These are phyloP conservation scores for Thamnophis sirtalis DNA, from an alignment of 2,113 vertebrate species.

Conservation along the genomic window DNA sequence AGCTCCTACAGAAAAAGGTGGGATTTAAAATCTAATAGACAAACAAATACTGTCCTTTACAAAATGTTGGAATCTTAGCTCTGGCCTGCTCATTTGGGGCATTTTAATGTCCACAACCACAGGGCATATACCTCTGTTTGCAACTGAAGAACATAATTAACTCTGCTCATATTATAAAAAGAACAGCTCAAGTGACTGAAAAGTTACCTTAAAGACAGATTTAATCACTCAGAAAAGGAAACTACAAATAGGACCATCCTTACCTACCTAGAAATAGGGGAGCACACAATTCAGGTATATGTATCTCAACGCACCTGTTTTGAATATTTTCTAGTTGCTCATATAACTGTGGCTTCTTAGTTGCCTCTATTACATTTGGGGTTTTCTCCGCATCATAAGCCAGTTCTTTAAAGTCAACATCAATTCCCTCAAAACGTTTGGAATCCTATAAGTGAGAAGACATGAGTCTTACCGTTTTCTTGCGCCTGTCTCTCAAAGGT, in stretches of 20 bases:
- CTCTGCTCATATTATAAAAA: not conserved
- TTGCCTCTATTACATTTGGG: conserved; percentile 88
- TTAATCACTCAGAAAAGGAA: not conserved
- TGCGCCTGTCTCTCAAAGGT: not conserved
- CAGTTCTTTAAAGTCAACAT: conserved; percentile 87
- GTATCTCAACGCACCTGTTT: conserved; percentile 72
- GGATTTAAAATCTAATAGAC: not conserved
- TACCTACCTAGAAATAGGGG: not conserved
- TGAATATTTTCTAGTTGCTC: conserved; percentile 88
- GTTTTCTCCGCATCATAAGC: conserved; percentile 75
- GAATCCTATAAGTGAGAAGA: conserved; percentile 76
- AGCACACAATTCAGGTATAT: not conserved
- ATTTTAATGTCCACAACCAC: not conserved
- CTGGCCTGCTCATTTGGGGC: not conserved
- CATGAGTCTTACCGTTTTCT: not conserved
- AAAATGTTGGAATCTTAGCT: not conserved
- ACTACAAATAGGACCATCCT: not conserved
- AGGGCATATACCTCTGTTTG: not conserved
- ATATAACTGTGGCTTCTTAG: conserved; percentile 83
- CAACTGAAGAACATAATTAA: not conserved
- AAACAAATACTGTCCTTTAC: not conserved
- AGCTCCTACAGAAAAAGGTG: not conserved
- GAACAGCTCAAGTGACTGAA: not conserved
- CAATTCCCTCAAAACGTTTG: conserved; percentile 84
- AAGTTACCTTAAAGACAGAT: not conserved